Evolutionary conservation across 2,113 vertebrate genomes (phyloP).

Genomic region (Nannobrachium achirus): DNA sequence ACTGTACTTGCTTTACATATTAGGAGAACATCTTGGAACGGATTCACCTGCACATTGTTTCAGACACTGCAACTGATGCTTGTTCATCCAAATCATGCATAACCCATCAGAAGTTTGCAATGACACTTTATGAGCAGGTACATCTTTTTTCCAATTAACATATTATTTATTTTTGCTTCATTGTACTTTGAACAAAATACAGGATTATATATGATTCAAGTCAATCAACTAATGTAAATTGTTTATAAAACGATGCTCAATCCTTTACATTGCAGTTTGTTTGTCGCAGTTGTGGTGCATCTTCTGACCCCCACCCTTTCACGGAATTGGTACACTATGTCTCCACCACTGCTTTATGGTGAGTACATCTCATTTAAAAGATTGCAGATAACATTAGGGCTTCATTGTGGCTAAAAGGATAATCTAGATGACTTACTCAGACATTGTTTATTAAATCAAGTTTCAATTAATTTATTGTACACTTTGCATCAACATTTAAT

Average conservation of each 20-base stretch:
- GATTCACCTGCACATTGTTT: conserved; percentile 95
- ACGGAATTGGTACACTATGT: conserved; percentile 97
- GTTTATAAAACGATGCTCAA: background rate
- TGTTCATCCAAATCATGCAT: conserved; percentile 97
- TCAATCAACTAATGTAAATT: background rate
- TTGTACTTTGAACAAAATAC: background rate
- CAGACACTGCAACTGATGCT: conserved; percentile 87
- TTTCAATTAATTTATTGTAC: no score
- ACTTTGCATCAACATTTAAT: no score
- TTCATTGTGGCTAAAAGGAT: conserved; percentile 32
- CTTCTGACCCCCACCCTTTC: conserved; percentile 95
- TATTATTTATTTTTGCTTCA: background rate
- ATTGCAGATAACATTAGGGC: no score
- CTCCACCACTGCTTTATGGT: conserved; percentile 97
- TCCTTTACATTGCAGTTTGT: conserved; percentile 84
- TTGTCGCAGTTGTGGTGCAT: conserved; percentile 94
- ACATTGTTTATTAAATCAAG: no score
- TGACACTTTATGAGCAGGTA: conserved; percentile 98
- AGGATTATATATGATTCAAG: background rate
- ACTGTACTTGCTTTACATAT: conserved; percentile 14
- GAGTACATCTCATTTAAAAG: conserved; percentile 62
- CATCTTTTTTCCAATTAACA: background rate
- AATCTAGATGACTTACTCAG: no score
- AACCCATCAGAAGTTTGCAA: conserved; percentile 97
- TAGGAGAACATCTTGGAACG: conserved; percentile 96